Conservation (phyloP, 2,797 vertebrate genomes). For the Chelon labrosus region DNA sequence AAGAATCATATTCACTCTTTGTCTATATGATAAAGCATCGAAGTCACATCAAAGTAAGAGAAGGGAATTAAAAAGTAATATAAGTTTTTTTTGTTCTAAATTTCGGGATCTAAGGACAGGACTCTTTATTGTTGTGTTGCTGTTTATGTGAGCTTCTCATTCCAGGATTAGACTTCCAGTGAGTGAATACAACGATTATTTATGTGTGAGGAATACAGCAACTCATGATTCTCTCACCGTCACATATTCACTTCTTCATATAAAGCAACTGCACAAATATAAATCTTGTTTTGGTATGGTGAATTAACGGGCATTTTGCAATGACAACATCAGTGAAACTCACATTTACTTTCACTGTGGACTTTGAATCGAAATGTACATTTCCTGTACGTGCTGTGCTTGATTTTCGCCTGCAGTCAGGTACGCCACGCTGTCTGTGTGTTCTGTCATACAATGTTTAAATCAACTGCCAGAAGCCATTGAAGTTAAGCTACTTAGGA, state of each 20-base stretch:
- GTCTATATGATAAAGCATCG: neutral
- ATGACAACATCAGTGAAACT: neutral
- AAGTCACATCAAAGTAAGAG: neutral
- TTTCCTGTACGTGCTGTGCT: slow-evolving; percentile 7
- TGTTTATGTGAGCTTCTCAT: slow-evolving; percentile 8
- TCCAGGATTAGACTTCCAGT: slow-evolving; percentile 7
- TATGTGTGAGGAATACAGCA: slow-evolving; percentile 7
- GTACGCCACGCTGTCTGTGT: slow-evolving; percentile 41
- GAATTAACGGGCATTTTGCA: neutral
- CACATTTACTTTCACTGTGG: neutral
- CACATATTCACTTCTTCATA: neutral
- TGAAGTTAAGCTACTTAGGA: slow-evolving; percentile 73
- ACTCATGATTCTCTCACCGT: neutral
- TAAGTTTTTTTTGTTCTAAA: neutral
- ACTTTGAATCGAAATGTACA: slow-evolving; percentile 4
- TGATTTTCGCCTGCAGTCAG: slow-evolving; percentile 47
- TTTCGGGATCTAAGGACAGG: neutral
- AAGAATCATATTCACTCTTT: neutral
- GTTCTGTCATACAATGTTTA: slow-evolving; percentile 62
- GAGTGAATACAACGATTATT: neutral
- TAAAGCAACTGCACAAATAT: neutral
- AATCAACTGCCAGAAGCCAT: slow-evolving; percentile 61
- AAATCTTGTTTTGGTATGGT: too few species aligned
- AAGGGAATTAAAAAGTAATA: slow-evolving; percentile 1
- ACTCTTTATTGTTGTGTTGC: slow-evolving; percentile 29